Conservation (phyloP, 2,113 vertebrate species). For the Podarcis cretensis region DNA sequence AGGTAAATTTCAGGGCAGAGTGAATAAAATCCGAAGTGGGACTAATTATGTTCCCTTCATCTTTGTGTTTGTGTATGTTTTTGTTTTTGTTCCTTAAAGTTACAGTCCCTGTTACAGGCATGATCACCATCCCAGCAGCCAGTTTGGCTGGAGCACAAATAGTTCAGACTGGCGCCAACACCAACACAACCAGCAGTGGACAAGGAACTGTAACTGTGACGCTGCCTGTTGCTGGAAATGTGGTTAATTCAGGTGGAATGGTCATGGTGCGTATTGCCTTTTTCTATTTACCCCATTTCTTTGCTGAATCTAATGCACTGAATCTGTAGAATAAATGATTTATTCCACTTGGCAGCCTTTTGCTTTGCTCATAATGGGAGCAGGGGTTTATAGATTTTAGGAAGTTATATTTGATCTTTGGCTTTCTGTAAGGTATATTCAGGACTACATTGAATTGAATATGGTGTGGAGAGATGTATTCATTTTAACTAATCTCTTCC, state of each 20-base stretch:
- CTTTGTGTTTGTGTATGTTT: constrained; percentile 65
- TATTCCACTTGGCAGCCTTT: not conserved
- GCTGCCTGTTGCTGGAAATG: constrained; percentile 94
- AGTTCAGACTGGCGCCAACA: constrained; percentile 93
- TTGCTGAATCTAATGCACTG: not conserved
- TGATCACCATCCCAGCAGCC: constrained; percentile 98
- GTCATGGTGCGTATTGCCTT: constrained; percentile 90
- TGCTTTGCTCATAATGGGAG: not conserved
- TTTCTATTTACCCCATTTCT: constrained; percentile 19
- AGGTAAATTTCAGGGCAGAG: constrained; percentile 45
- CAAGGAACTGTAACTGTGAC: constrained; percentile 99
- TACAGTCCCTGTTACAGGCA: constrained; percentile 90
- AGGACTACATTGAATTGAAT: not conserved
- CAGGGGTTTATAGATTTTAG: not conserved
- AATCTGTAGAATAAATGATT: not conserved
- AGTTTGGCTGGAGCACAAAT: constrained; percentile 97
- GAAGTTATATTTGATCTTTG: not conserved
- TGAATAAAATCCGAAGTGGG: constrained; percentile 69
- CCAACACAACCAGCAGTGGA: constrained; percentile 94
- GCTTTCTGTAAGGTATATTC: not conserved
- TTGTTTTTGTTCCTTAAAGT: constrained; percentile 81
- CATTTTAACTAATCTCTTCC: not conserved
- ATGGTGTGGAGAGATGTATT: not conserved
- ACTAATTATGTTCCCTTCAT: constrained; percentile 79
- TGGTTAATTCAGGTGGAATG: constrained; percentile 98